phyloP scores from a whole-genome alignment of 2,888 invertebrate genomes.

The Tiphia femorata region DNA sequence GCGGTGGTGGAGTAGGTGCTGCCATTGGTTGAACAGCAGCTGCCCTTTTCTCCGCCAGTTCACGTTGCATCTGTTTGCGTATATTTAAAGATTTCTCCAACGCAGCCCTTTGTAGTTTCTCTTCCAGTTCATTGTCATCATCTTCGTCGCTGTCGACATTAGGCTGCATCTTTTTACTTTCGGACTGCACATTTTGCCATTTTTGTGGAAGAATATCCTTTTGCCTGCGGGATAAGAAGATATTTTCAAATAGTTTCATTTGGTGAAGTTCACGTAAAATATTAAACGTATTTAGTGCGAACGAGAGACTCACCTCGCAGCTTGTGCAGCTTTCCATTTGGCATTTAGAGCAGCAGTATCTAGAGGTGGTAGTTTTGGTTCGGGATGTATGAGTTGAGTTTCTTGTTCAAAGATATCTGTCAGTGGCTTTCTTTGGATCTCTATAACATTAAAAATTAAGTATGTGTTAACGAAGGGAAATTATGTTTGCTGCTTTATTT shows the following conservation, averaged over 20 bases:
- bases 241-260: not conserved
- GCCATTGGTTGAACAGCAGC: slow-evolving; percentile 48
- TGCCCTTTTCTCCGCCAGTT: slow-evolving; percentile 60
- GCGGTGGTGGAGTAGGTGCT: slow-evolving; percentile 65
- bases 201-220: slow-evolving; percentile 70
- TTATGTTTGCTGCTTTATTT: not conserved
- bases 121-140: slow-evolving; percentile 64
- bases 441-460: too few relatives aligned
- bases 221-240: slow-evolving; percentile 69
- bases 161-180: slow-evolving; percentile 63
- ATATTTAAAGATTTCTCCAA: slow-evolving; percentile 63
- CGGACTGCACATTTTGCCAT: slow-evolving; percentile 70
- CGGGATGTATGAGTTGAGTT: slow-evolving; percentile 60
- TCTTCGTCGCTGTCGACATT: slow-evolving; percentile 56
- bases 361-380: slow-evolving; percentile 60
- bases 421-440: slow-evolving; percentile 62
- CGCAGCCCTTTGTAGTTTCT: slow-evolving; percentile 63
- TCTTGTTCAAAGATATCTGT: slow-evolving; percentile 66
- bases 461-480: too few relatives aligned
- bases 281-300: too few relatives aligned
- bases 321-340: slow-evolving; percentile 65
- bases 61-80: slow-evolving; percentile 65
- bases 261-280: not conserved
- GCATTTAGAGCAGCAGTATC: slow-evolving; percentile 63
- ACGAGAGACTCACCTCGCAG: slow-evolving; percentile 61